Evolutionary conservation across 2,888 invertebrate species (phyloP).

Genomic region (Agrochola litura): DNA sequence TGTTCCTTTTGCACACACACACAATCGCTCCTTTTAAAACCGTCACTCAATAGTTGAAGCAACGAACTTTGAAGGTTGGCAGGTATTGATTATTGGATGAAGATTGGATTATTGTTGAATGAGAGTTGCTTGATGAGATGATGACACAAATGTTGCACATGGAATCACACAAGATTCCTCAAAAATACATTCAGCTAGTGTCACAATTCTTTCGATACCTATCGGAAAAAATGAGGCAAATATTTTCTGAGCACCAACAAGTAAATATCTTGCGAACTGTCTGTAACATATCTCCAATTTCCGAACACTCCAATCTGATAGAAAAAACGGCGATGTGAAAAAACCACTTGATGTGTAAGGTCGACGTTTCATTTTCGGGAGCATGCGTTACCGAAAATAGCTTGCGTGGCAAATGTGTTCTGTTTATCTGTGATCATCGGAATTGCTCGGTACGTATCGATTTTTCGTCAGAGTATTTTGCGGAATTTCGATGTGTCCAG

Average conservation of each 20-base stretch:
- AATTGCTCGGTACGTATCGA: slow-evolving; percentile 6
- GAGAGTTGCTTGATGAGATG: too few species aligned
- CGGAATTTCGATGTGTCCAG: not conserved
- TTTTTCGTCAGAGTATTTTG: slow-evolving; percentile 3
- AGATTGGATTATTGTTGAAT: too few species aligned
- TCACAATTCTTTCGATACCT: slow-evolving; percentile 46
- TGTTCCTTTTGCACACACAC: not conserved
- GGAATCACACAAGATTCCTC: slow-evolving; percentile 5
- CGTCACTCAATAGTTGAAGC: not conserved
- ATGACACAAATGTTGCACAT: not conserved
- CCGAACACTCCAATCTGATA: slow-evolving; percentile 69
- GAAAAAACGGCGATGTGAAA: slow-evolving; percentile 66
- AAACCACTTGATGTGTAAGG: slow-evolving; percentile 64
- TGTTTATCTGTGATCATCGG: slow-evolving; percentile 45
- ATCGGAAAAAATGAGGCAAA: slow-evolving; percentile 64
- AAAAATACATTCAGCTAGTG: slow-evolving; percentile 43
- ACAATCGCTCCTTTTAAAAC: not conserved
- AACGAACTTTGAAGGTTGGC: not conserved
- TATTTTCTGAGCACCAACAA: slow-evolving; percentile 61
- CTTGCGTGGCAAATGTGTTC: slow-evolving; percentile 52
- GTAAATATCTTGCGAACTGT: slow-evolving; percentile 66
- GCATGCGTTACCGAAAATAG: slow-evolving; percentile 48
- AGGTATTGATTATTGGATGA: too few species aligned
- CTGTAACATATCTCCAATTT: slow-evolving; percentile 70
- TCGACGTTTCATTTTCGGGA: slow-evolving; percentile 57